These are phyloP conservation scores for Musca vetustissima DNA, from an alignment of 1,140 invertebrate genomes.

Conservation along the genomic window DNA sequence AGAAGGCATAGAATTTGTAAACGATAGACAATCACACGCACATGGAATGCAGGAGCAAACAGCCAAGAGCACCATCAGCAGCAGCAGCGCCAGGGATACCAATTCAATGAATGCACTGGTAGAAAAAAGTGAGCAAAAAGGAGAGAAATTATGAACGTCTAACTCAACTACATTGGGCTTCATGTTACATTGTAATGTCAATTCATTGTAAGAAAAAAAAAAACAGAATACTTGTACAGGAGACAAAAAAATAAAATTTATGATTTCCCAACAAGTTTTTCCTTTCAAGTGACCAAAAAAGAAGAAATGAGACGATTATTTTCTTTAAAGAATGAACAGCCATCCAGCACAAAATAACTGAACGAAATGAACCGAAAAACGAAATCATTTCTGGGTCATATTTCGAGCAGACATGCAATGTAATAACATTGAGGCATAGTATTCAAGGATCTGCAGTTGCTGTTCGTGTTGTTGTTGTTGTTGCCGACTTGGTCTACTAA, in stretches of 20 bases:
- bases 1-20: background rate
- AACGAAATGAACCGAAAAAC: background rate
- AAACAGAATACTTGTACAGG: no score
- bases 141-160: no score
- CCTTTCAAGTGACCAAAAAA: background rate
- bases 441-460: no score
- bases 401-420: background rate
- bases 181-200: conserved; percentile 15
- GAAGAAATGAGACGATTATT: background rate
- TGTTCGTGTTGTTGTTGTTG: no score
- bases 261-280: conserved; percentile 3
- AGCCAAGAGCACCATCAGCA: background rate
- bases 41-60: background rate
- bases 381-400: conserved; percentile 1
- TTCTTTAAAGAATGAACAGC: background rate
- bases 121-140: no score
- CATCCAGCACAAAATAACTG: background rate
- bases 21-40: background rate
- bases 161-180: background rate
- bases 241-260: conserved; percentile 2
- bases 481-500: no score
- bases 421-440: no score
- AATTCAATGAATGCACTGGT: no score
- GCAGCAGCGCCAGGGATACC: no score
- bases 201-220: conserved; percentile 1